Conservation (phyloP, 2,113 vertebrate species). For the Australoheros scitulus region DNA sequence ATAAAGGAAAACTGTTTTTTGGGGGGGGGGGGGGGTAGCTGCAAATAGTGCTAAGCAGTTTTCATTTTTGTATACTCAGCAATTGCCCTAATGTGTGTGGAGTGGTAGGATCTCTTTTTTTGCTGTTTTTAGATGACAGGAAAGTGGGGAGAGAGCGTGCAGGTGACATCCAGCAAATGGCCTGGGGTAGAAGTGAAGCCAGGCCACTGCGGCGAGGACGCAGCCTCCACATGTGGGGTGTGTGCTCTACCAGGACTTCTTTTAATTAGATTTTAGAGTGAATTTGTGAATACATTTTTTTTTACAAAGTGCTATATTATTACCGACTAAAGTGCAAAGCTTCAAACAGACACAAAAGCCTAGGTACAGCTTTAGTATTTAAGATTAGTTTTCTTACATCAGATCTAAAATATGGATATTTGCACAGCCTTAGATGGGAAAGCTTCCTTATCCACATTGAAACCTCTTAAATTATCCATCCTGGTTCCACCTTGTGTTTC, state of each 20-base stretch:
- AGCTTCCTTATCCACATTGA: neutral
- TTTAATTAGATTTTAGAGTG: neutral
- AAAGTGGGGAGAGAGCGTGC: neutral
- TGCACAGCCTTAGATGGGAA: constrained; percentile 14
- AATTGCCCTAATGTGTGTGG: neutral
- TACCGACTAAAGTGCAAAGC: neutral
- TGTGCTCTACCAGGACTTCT: neutral
- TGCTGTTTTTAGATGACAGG: neutral
- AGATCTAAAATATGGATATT: neutral
- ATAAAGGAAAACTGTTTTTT: too few relatives aligned
- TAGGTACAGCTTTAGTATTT: neutral
- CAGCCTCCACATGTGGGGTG: neutral
- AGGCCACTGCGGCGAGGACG: neutral
- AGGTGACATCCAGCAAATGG: neutral
- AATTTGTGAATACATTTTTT: neutral
- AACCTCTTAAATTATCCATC: neutral
- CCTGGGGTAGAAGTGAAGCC: neutral
- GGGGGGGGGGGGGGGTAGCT: neutral
- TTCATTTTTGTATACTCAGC: neutral
- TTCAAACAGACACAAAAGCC: constrained; percentile 1
- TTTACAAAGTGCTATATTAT: neutral
- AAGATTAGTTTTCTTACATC: neutral
- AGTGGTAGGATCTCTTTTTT: neutral
- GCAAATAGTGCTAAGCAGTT: neutral
- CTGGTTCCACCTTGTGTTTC: neutral